These are phyloP conservation scores for Dendropsophus ebraccatus DNA, from an alignment of 2,113 vertebrate species.

Conservation along the genomic window DNA sequence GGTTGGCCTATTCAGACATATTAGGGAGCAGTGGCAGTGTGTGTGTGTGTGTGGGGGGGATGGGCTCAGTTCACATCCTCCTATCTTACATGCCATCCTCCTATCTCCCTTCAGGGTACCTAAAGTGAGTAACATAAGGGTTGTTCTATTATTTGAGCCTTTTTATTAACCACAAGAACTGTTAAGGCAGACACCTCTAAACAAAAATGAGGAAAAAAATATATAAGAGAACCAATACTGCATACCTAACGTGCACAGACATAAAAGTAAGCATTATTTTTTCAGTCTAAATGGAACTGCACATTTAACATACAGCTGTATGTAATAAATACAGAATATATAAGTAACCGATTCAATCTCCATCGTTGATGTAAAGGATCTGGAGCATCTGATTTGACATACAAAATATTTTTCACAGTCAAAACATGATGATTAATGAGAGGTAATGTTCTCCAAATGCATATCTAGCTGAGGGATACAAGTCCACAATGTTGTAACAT, in stretches of 20 bases:
- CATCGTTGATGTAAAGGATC: not conserved
- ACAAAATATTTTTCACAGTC: not conserved
- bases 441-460: constrained; percentile 39
- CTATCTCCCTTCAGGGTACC: not conserved
- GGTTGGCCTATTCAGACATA: too few relatives aligned
- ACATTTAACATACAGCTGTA: constrained; percentile 31
- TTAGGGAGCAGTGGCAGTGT: too few relatives aligned
- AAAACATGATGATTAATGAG: constrained; percentile 40
- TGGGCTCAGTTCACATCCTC: too few relatives aligned
- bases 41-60: too few relatives aligned
- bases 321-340: not conserved
- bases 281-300: constrained; percentile 34
- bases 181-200: not conserved
- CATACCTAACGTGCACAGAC: not conserved
- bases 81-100: too few relatives aligned
- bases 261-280: not conserved
- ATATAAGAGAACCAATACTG: not conserved
- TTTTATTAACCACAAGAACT: not conserved
- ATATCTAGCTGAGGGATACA: constrained; percentile 7
- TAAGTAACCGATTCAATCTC: not conserved
- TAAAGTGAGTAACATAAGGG: not conserved
- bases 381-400: not conserved
- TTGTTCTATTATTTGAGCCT: not conserved
- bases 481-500: constrained; percentile 36
- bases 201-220: not conserved